These are phyloP conservation scores for Orthosia incerta DNA, from an alignment of 2,888 invertebrate species.

Conservation along the genomic window DNA sequence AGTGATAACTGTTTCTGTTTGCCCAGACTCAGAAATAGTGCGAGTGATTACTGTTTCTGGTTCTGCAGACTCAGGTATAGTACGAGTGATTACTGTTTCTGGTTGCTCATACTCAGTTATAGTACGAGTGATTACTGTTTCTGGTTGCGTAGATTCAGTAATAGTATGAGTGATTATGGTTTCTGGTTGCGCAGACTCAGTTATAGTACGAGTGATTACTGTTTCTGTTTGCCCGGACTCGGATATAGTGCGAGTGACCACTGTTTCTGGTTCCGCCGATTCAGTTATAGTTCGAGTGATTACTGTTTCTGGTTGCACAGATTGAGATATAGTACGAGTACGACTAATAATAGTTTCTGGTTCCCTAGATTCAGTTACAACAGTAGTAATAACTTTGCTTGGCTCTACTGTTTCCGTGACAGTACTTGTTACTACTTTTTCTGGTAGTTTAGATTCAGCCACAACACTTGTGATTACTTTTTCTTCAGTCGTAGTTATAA, in stretches of 20 bases:
- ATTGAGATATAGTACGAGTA: conserved; percentile 13
- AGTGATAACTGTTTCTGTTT: conserved; percentile 26
- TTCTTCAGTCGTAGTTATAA: background rate
- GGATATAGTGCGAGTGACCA: conserved; percentile 14
- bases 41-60: background rate
- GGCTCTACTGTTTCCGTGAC: conserved; percentile 24
- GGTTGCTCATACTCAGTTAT: background rate
- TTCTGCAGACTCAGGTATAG: conserved; percentile 21
- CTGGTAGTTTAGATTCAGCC: conserved; percentile 27
- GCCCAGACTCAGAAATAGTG: background rate
- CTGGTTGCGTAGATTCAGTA: no score
- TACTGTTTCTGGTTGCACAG: conserved; percentile 26
- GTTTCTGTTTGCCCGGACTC: no score
- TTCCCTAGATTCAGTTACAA: conserved; percentile 8
- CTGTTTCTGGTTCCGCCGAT: conserved; percentile 23
- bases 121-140: no score
- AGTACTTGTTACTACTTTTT: conserved; percentile 31
- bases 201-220: no score
- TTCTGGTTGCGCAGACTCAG: no score
- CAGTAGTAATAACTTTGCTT: conserved; percentile 51
- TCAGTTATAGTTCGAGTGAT: conserved; percentile 19
- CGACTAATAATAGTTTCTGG: conserved; percentile 44
- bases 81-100: conserved; percentile 15
- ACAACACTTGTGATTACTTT: background rate
- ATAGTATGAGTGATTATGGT: no score